Evolutionary conservation across 2,888 invertebrate genomes (phyloP).

Genomic region (Graphium colonna): DNA sequence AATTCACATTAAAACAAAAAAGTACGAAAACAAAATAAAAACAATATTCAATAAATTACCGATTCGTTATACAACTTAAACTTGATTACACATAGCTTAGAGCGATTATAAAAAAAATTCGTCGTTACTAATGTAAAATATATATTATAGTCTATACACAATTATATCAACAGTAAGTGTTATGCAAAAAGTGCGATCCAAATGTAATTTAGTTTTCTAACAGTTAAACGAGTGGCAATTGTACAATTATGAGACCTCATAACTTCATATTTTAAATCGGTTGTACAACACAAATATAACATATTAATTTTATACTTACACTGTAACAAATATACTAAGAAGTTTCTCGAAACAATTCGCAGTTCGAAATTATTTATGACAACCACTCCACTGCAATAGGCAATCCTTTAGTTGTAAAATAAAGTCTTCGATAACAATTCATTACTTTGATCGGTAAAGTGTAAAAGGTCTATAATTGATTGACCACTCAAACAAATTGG

Average conservation of each 20-base stretch:
- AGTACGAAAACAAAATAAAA: conserved; percentile 37
- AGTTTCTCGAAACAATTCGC: background rate
- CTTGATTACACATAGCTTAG: conserved; percentile 29
- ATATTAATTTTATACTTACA: conserved; percentile 7
- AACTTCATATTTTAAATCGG: background rate
- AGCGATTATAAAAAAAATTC: conserved; percentile 34
- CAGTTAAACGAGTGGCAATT: conserved; percentile 22
- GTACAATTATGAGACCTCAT: conserved; percentile 16
- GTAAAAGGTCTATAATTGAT: conserved; percentile 33
- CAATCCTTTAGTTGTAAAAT: background rate
- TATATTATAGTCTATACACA: conserved; percentile 63
- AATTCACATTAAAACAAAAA: conserved; percentile 38
- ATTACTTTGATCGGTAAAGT: too few relatives aligned
- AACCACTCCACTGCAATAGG: background rate
- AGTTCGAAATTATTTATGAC: background rate
- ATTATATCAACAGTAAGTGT: conserved; percentile 72
- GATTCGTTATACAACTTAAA: conserved; percentile 30
- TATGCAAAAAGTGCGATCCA: conserved; percentile 72
- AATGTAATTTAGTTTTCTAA: conserved; percentile 37
- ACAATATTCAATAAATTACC: conserved; percentile 40
- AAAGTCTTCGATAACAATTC: background rate
- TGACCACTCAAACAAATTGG: conserved; percentile 33
- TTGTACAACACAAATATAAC: conserved; percentile 2
- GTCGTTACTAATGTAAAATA: conserved; percentile 54
- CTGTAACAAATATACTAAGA: background rate